phyloP scores from a whole-genome alignment of 2,113 vertebrate genomes.

The Oenanthe melanoleuca region DNA sequence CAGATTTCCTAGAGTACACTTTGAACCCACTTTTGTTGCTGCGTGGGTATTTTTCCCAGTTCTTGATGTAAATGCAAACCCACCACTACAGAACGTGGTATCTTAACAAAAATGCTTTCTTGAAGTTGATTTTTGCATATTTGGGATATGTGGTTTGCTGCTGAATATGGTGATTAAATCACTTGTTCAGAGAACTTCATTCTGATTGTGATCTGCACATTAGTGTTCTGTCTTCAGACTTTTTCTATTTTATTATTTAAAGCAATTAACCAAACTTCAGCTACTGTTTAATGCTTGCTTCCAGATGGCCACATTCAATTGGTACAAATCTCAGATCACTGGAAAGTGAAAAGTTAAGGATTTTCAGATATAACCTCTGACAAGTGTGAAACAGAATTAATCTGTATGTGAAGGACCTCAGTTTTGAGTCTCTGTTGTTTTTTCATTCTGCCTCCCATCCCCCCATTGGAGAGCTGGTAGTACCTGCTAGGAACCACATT shows the following conservation, averaged over 20 bases:
- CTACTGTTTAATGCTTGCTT: background rate
- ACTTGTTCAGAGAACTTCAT: background rate
- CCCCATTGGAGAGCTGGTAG: background rate
- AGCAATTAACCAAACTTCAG: background rate
- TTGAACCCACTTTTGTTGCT: constrained; percentile 17
- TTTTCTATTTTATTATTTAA: background rate
- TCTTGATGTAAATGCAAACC: constrained; percentile 46
- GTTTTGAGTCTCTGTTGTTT: background rate
- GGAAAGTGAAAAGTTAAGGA: background rate
- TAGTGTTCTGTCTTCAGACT: background rate
- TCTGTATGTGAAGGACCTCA: background rate
- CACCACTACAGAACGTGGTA: background rate
- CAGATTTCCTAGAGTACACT: constrained; percentile 19
- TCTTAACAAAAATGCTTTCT: background rate
- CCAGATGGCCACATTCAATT: background rate
- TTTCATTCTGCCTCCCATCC: background rate
- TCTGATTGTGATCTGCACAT: background rate
- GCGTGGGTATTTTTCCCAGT: constrained; percentile 12
- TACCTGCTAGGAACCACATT: background rate
- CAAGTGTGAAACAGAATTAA: background rate
- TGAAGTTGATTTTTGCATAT: background rate
- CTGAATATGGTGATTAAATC: background rate
- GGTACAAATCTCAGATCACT: background rate
- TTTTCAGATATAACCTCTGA: background rate
- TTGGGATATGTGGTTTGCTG: background rate